These are phyloP conservation scores for Phorcus lineatus DNA, from an alignment of 2,888 invertebrate species.

Conservation along the genomic window DNA sequence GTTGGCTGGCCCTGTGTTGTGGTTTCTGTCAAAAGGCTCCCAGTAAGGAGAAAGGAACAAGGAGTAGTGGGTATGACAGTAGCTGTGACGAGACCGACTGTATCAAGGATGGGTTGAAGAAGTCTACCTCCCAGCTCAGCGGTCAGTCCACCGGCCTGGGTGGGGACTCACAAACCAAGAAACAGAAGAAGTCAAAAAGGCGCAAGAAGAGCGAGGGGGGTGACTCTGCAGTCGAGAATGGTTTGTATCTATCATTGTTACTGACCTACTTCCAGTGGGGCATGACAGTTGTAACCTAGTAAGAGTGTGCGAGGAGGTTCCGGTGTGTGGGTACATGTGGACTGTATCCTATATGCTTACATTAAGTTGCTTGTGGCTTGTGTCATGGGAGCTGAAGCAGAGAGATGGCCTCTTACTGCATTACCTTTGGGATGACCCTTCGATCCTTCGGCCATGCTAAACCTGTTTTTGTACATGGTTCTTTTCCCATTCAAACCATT, in stretches of 20 bases:
- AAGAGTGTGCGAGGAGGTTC: too few species aligned
- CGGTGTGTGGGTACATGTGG: too few species aligned
- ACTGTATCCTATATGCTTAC: too few species aligned
- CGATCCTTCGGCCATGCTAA: too few species aligned
- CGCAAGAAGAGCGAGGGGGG: neutral
- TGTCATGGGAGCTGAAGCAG: too few species aligned
- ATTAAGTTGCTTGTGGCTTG: too few species aligned
- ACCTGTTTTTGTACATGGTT: too few species aligned
- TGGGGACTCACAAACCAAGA: neutral
- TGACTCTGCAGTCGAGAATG: neutral
- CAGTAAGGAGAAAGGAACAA: neutral
- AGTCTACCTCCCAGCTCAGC: neutral
- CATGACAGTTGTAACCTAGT: too few species aligned
- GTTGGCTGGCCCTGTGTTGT: conserved; percentile 37
- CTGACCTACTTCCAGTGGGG: too few species aligned
- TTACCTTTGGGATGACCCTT: too few species aligned
- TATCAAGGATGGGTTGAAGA: conserved; percentile 5
- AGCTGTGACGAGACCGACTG: conserved; percentile 25
- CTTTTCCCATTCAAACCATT: too few species aligned
- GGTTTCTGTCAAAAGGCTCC: conserved; percentile 25
- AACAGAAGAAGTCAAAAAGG: neutral
- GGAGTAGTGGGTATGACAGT: conserved; percentile 19
- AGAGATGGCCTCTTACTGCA: too few species aligned
- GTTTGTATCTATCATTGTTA: neutral
- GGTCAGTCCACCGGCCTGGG: neutral